phyloP scores from a whole-genome alignment of 1,140 invertebrate species.

The Caerostris extrusa region DNA sequence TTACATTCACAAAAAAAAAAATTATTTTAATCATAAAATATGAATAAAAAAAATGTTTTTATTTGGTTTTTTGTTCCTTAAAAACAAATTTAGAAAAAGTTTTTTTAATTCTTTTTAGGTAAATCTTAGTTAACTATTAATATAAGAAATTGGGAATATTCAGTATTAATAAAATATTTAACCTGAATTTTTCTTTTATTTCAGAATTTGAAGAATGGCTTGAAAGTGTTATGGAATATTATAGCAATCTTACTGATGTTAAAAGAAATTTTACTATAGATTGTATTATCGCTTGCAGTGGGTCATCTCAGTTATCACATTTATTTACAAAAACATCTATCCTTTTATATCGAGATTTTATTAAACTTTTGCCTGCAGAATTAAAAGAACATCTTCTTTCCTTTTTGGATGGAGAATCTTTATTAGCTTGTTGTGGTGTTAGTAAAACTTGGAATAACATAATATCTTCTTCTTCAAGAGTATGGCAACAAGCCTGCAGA shows the following conservation, averaged over 20 bases:
- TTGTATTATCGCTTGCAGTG: constrained; percentile 69
- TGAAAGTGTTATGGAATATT: constrained; percentile 52
- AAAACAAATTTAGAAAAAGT: too few species aligned
- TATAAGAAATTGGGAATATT: too few species aligned
- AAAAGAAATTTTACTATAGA: constrained; percentile 72
- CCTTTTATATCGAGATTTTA: constrained; percentile 71
- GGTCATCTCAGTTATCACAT: constrained; percentile 64
- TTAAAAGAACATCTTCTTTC: constrained; percentile 69
- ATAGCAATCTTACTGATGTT: constrained; percentile 59
- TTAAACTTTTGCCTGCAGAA: constrained; percentile 73
- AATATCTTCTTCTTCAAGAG: constrained; percentile 65
- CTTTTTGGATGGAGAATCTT: constrained; percentile 70
- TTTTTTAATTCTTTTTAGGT: too few species aligned
- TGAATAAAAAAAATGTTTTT: too few species aligned
- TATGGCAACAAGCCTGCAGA: constrained; percentile 69
- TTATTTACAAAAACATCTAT: constrained; percentile 49
- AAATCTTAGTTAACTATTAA: too few species aligned
- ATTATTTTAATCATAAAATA: too few species aligned
- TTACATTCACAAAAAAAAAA: too few species aligned
- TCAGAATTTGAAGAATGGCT: constrained; percentile 74
- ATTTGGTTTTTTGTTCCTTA: too few species aligned
- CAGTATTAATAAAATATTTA: too few species aligned
- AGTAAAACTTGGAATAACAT: constrained; percentile 74
- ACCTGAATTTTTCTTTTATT: neutral
- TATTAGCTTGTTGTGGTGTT: constrained; percentile 69